A percentile compares a stretch with the other conserved stretches of the same genome.
Conservation (phyloP, 2,888 invertebrate species). For the Glaucopsyche alexis region DNA sequence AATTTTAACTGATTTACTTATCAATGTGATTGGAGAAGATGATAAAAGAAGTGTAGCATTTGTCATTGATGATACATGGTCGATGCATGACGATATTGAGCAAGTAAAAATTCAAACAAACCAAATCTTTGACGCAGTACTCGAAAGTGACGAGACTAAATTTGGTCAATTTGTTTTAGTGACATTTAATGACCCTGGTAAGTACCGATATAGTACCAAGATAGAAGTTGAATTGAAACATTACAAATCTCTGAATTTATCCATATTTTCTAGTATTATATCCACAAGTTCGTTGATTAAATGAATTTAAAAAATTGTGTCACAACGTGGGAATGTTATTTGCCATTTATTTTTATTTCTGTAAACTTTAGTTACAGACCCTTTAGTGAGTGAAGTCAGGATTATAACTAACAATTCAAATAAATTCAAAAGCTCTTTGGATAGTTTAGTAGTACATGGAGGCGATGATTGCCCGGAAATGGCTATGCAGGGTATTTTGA, state of each 20-base stretch:
- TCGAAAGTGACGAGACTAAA: constrained; percentile 48
- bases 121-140: constrained; percentile 55
- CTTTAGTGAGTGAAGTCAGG: constrained; percentile 33
- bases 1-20: neutral
- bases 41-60: constrained; percentile 57
- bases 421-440: constrained; percentile 47
- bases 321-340: neutral
- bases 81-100: constrained; percentile 55
- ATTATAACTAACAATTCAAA: constrained; percentile 45
- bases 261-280: no score
- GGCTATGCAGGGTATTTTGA: constrained; percentile 55
- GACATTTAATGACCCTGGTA: constrained; percentile 64
- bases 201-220: constrained; percentile 37
- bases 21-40: constrained; percentile 33
- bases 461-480: constrained; percentile 57
- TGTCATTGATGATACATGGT: constrained; percentile 59
- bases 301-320: neutral
- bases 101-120: constrained; percentile 51
- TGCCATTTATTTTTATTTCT: neutral
- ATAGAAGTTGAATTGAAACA: no score
- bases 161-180: constrained; percentile 60
- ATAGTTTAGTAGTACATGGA: constrained; percentile 42
- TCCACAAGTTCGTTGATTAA: no score
- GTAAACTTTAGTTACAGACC: neutral
- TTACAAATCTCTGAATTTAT: no score